Evolutionary conservation across 1,140 invertebrate species (phyloP).

Genomic region (Anthonomus grandis): DNA sequence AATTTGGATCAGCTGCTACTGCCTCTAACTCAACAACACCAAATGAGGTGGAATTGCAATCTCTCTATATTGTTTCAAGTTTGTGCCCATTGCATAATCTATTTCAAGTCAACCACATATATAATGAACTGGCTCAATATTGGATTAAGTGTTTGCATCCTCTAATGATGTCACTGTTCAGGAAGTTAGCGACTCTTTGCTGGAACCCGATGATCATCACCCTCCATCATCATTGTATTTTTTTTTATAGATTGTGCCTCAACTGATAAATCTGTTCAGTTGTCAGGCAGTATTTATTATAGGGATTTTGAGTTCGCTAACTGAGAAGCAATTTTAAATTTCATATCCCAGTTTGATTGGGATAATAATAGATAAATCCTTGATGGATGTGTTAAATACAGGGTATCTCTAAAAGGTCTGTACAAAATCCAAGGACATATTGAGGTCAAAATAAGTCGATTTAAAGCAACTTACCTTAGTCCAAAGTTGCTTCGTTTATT

Average conservation of each 20-base stretch:
- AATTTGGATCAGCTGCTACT: background rate
- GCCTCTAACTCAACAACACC: background rate
- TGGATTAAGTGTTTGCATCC: too few species aligned
- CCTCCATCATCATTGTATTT: too few species aligned
- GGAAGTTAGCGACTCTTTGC: too few species aligned
- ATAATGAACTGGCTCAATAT: too few species aligned
- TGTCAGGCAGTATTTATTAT: background rate
- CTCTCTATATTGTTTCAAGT: background rate
- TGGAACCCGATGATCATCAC: background rate
- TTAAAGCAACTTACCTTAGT: too few species aligned
- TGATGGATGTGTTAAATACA: too few species aligned
- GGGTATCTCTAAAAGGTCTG: too few species aligned
- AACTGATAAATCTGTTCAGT: background rate
- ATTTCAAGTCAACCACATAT: background rate
- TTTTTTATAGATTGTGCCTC: background rate
- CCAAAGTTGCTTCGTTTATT: too few species aligned
- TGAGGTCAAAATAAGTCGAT: too few species aligned
- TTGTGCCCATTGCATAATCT: background rate
- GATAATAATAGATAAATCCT: too few species aligned
- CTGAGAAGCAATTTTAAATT: background rate
- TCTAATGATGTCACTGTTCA: too few species aligned
- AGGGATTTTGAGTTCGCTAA: background rate
- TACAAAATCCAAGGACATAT: too few species aligned
- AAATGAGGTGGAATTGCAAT: background rate
- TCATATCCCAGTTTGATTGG: background rate